These are phyloP conservation scores for Microtus oregoni DNA, from an alignment of 2,113 vertebrate species.

Conservation along the genomic window DNA sequence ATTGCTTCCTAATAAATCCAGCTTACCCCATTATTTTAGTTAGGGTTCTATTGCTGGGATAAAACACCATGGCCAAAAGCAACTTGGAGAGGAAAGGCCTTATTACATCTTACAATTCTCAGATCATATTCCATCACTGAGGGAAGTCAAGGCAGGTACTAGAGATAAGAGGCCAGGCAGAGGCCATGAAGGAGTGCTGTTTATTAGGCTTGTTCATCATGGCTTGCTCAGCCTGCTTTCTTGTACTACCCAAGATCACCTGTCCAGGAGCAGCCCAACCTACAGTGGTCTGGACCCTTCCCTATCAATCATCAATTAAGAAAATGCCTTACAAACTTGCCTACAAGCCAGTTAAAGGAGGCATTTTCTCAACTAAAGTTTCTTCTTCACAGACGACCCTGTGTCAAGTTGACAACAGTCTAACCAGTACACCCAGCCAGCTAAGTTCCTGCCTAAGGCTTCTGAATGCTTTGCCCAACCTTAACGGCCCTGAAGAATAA, in stretches of 20 bases:
- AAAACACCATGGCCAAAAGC: neutral
- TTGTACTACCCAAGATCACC: neutral
- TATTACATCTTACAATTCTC: neutral
- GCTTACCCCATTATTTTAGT: neutral
- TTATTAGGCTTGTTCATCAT: neutral
- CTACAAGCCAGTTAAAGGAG: neutral
- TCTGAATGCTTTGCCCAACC: slow-evolving; percentile 22
- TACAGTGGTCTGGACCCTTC: neutral
- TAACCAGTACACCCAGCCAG: neutral
- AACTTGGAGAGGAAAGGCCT: neutral
- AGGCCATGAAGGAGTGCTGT: neutral
- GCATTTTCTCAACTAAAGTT: neutral
- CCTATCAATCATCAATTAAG: neutral
- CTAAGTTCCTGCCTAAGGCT: slow-evolving; percentile 7
- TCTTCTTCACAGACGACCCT: neutral
- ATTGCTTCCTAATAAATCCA: slow-evolving; percentile 32
- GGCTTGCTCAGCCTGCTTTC: neutral
- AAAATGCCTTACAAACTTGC: neutral
- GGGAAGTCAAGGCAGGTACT: neutral
- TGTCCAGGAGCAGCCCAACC: neutral
- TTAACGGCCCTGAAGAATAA: neutral
- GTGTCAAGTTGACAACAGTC: neutral
- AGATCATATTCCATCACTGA: neutral
- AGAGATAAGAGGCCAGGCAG: neutral
- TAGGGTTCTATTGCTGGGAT: neutral